phyloP scores from a whole-genome alignment of 1,140 invertebrate genomes.

The Drosophila tsacasi region DNA sequence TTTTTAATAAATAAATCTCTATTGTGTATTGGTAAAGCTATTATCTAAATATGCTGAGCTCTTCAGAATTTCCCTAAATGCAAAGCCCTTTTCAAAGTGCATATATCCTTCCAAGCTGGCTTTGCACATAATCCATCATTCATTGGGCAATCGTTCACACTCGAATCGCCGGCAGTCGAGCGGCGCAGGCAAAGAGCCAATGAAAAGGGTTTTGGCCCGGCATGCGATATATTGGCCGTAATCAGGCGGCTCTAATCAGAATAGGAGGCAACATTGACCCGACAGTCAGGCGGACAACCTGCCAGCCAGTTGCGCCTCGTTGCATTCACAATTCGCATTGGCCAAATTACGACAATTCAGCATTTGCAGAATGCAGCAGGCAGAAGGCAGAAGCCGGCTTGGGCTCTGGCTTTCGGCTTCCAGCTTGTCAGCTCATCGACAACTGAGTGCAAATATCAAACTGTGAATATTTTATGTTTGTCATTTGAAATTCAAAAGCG shows the following conservation, averaged over 20 bases:
- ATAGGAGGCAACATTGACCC: conserved; percentile 43
- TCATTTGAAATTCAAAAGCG: conserved; percentile 78
- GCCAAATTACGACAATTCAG: conserved; percentile 60
- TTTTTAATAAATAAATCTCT: background rate
- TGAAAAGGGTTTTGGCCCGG: conserved; percentile 25
- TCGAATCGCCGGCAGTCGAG: conserved; percentile 49
- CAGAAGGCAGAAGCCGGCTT: background rate
- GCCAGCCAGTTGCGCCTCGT: conserved; percentile 25
- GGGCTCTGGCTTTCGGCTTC: conserved; percentile 19
- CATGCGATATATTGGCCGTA: conserved; percentile 60
- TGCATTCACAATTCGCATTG: conserved; percentile 43
- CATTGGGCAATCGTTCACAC: conserved; percentile 71
- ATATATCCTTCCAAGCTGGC: background rate
- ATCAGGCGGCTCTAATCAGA: conserved; percentile 73
- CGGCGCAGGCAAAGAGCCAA: conserved; percentile 32
- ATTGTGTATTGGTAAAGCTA: background rate
- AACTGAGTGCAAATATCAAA: conserved; percentile 70
- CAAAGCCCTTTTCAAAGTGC: background rate
- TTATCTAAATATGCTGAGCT: background rate
- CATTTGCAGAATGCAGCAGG: conserved; percentile 24
- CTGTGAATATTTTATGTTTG: conserved; percentile 75
- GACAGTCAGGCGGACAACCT: conserved; percentile 5
- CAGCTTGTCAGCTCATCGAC: conserved; percentile 39
- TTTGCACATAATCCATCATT: conserved; percentile 19
- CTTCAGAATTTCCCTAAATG: background rate